Evolutionary conservation across 2,113 vertebrate genomes (phyloP).

Genomic region (Hydrochoerus hydrochaeris): DNA sequence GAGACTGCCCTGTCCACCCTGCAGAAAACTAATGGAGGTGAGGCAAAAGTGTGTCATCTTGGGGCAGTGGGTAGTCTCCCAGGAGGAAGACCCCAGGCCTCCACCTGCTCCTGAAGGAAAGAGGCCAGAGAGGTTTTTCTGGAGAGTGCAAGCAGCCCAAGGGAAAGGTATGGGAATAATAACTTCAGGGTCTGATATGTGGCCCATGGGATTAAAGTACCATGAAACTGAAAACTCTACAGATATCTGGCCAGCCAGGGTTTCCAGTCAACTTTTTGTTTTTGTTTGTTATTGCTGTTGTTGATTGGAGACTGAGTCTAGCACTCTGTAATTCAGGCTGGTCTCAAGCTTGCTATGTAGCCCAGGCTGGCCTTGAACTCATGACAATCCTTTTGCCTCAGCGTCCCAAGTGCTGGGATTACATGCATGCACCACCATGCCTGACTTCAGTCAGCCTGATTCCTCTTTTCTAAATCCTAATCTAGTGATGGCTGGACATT

Average conservation of each 20-base stretch:
- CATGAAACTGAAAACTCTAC: not conserved
- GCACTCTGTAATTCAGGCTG: too few relatives aligned
- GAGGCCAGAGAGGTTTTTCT: not conserved
- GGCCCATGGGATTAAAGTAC: too few relatives aligned
- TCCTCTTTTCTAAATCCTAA: not conserved
- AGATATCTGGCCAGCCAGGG: not conserved
- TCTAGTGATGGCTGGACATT: not conserved
- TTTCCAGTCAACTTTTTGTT: not conserved
- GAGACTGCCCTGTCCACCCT: not conserved
- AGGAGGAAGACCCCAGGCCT: not conserved
- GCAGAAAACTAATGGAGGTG: not conserved
- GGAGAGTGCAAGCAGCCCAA: not conserved
- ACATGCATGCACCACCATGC: too few relatives aligned
- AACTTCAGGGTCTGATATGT: not conserved
- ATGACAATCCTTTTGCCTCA: too few relatives aligned
- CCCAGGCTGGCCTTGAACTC: too few relatives aligned
- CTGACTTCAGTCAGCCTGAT: not conserved
- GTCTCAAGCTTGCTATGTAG: too few relatives aligned
- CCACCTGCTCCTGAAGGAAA: not conserved
- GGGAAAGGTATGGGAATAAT: not conserved
- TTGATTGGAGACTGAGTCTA: too few relatives aligned
- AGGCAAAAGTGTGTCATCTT: not conserved
- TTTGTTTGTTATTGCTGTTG: too few relatives aligned
- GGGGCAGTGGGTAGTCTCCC: not conserved
- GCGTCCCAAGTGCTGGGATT: too few relatives aligned